Conservation (phyloP, 1,140 invertebrate species). For the Chelonus insularis region DNA sequence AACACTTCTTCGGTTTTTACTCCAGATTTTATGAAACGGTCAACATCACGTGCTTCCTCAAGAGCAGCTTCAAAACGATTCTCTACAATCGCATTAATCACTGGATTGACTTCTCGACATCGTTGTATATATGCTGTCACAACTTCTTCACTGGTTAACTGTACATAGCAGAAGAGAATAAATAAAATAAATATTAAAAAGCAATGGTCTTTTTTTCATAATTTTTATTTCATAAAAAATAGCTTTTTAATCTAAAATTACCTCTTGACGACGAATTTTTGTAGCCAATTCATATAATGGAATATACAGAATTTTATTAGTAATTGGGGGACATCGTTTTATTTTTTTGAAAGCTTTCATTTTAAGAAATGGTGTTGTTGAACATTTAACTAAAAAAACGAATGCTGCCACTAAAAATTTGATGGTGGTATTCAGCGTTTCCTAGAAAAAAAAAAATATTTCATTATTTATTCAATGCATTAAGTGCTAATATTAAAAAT, state of each 20-base stretch:
- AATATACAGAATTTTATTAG: constrained; percentile 63
- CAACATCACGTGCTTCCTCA: constrained; percentile 62
- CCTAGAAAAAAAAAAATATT: constrained; percentile 23
- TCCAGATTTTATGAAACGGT: constrained; percentile 53
- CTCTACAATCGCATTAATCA: constrained; percentile 72
- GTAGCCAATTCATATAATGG: constrained; percentile 64
- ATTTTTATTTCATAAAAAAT: constrained; percentile 16
- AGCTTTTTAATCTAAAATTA: constrained; percentile 34
- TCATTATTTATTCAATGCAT: background rate
- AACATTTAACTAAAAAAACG: constrained; percentile 49
- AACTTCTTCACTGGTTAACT: constrained; percentile 66
- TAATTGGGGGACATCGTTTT: constrained; percentile 63
- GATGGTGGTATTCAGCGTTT: constrained; percentile 18
- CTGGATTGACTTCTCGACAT: constrained; percentile 68
- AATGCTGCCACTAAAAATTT: constrained; percentile 22
- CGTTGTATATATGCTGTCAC: constrained; percentile 67
- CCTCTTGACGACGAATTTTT: constrained; percentile 66
- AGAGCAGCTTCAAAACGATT: constrained; percentile 68
- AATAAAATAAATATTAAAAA: constrained; percentile 10
- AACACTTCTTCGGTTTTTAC: constrained; percentile 57
- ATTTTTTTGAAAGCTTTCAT: constrained; percentile 55
- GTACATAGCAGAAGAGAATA: constrained; percentile 6
- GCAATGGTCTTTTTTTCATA: too few species aligned
- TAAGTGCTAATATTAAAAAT: background rate
- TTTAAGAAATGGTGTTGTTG: constrained; percentile 52